A percentile compares a stretch with the other conserved stretches of the same genome.
These are phyloP conservation scores for Dolichopus griseipennis DNA, from an alignment of 2,888 invertebrate genomes.

Conservation along the genomic window DNA sequence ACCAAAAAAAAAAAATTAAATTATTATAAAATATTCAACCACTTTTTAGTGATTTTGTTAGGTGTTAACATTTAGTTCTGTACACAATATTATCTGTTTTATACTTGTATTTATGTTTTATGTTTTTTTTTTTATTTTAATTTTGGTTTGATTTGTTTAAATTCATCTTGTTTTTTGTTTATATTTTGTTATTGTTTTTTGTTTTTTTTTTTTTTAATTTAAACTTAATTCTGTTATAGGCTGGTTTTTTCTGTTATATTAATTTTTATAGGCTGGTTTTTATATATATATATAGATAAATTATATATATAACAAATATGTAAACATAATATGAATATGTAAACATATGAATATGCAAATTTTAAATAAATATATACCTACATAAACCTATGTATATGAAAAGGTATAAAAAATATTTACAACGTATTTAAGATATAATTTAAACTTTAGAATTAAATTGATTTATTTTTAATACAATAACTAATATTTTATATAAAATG, in stretches of 20 bases:
- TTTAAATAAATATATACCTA: too few relatives aligned
- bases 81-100: neutral
- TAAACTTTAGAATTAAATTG: too few relatives aligned
- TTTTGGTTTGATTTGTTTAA: neutral
- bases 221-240: neutral
- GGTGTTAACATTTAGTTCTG: neutral
- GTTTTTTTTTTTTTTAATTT: neutral
- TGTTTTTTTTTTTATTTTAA: neutral
- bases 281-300: neutral
- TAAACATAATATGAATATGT: too few relatives aligned
- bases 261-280: neutral
- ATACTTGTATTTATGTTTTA: too few relatives aligned
- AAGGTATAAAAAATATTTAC: too few relatives aligned
- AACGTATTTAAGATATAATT: too few relatives aligned
- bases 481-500: too few relatives aligned
- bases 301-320: neutral
- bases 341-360: too few relatives aligned
- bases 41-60: neutral
- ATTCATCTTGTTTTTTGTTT: too few relatives aligned
- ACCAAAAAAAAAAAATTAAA: neutral
- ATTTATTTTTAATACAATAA: too few relatives aligned
- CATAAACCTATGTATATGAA: too few relatives aligned
- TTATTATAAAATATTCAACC: constrained; percentile 4
- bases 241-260: too few relatives aligned
- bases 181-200: neutral